These are phyloP conservation scores for Sebastes minor DNA, from an alignment of 2,797 vertebrate species.

Conservation along the genomic window DNA sequence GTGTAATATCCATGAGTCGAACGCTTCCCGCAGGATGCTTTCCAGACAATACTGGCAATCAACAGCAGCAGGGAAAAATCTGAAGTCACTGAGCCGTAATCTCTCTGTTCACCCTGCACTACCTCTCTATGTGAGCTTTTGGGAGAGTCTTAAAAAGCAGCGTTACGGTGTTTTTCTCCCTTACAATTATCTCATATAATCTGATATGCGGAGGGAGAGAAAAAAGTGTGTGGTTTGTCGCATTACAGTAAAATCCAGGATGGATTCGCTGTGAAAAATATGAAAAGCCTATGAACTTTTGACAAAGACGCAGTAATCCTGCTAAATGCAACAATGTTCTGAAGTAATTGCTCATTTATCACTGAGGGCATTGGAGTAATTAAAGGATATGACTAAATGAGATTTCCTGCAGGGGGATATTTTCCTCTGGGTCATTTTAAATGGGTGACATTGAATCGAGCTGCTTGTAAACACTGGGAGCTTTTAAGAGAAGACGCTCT, in stretches of 20 bases:
- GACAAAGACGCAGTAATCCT: constrained; percentile 22
- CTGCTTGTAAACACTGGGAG: constrained; percentile 38
- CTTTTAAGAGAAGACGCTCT: constrained; percentile 38
- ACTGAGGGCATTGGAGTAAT: constrained; percentile 64
- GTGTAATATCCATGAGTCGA: constrained; percentile 64
- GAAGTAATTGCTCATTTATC: constrained; percentile 67
- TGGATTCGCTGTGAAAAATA: constrained; percentile 1
- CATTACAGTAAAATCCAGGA: constrained; percentile 24
- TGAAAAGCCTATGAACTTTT: constrained; percentile 11
- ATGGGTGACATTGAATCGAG: constrained; percentile 54
- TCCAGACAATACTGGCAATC: constrained; percentile 71
- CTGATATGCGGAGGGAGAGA: constrained; percentile 17
- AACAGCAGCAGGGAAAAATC: constrained; percentile 58
- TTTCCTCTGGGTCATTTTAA: constrained; percentile 56
- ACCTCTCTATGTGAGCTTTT: constrained; percentile 35
- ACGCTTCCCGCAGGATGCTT: constrained; percentile 66
- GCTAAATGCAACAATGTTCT: constrained; percentile 47
- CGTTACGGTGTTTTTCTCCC: constrained; percentile 16
- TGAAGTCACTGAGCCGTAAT: constrained; percentile 65
- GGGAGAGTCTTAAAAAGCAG: constrained; percentile 32
- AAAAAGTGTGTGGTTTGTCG: constrained; percentile 3
- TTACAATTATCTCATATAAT: constrained; percentile 44
- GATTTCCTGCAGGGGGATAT: constrained; percentile 44
- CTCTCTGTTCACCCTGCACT: constrained; percentile 37
- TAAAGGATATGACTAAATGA: constrained; percentile 70